These are phyloP conservation scores for Nephrocerus scutellatus DNA, from an alignment of 2,888 invertebrate genomes.

Conservation along the genomic window DNA sequence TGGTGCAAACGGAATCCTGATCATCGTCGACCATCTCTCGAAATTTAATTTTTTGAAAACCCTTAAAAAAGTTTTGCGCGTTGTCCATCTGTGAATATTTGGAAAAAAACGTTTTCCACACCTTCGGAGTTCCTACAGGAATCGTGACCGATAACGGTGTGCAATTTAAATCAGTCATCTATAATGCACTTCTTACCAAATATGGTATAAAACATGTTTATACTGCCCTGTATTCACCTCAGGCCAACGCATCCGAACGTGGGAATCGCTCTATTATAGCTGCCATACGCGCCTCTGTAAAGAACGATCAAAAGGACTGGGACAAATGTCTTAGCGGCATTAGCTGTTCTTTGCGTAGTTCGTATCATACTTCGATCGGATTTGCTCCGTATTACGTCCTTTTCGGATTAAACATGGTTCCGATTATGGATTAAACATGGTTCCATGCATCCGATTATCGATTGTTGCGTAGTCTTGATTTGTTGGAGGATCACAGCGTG, in stretches of 20 bases:
- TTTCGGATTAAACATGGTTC: neutral
- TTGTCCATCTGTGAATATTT: conserved; percentile 3
- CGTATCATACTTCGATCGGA: neutral
- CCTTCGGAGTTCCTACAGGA: conserved; percentile 24
- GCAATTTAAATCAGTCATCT: conserved; percentile 20
- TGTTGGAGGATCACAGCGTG: too few relatives aligned
- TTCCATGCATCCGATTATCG: too few relatives aligned
- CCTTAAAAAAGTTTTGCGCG: conserved; percentile 1
- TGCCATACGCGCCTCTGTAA: conserved; percentile 19
- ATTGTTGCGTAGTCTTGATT: too few relatives aligned
- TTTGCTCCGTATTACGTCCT: neutral
- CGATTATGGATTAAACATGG: too few relatives aligned
- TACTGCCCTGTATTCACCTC: conserved; percentile 31
- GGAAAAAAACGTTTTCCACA: conserved; percentile 19
- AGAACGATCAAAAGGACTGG: conserved; percentile 5
- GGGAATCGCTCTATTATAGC: conserved; percentile 29
- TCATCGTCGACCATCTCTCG: conserved; percentile 13
- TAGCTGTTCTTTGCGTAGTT: neutral
- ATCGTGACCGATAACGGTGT: conserved; percentile 26
- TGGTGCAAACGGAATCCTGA: conserved; percentile 7
- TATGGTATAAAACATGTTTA: conserved; percentile 17
- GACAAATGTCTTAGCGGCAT: conserved; percentile 3
- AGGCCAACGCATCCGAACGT: conserved; percentile 33
- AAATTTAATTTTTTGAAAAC: conserved; percentile 12
- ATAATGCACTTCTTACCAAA: conserved; percentile 9